Conservation (phyloP, 2,888 invertebrate genomes). For the Malacosoma neustria region DNA sequence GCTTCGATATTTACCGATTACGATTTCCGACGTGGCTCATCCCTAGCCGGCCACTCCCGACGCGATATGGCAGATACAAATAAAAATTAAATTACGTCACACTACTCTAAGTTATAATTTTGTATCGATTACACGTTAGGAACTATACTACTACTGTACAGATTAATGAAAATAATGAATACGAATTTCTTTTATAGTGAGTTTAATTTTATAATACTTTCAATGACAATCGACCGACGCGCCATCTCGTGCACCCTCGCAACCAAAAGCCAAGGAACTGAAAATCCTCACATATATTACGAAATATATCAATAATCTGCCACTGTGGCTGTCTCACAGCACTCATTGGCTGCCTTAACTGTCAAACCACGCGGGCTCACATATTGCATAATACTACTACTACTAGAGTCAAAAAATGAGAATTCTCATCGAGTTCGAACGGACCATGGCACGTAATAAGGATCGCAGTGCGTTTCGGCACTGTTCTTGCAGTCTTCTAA, state of each 20-base stretch:
- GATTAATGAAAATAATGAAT: slow-evolving; percentile 49
- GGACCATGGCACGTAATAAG: neutral
- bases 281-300: slow-evolving; percentile 12
- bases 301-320: slow-evolving; percentile 16
- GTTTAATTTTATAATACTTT: slow-evolving; percentile 19
- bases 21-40: neutral
- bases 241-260: slow-evolving; percentile 9
- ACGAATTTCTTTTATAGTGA: slow-evolving; percentile 21
- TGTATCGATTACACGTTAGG: slow-evolving; percentile 69
- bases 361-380: slow-evolving; percentile 35
- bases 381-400: slow-evolving; percentile 22
- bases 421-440: neutral
- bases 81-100: slow-evolving; percentile 44
- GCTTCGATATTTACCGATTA: too few relatives aligned
- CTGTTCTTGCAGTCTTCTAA: neutral
- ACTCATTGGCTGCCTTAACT: slow-evolving; percentile 30
- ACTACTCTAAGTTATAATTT: slow-evolving; percentile 63
- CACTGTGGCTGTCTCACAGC: slow-evolving; percentile 51
- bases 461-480: neutral
- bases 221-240: slow-evolving; percentile 25
- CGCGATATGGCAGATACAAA: slow-evolving; percentile 11
- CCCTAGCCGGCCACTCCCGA: neutral
- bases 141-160: slow-evolving; percentile 72
- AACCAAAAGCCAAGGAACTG: slow-evolving; percentile 27
- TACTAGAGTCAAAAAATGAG: slow-evolving; percentile 1